Evolutionary conservation across 2,113 vertebrate genomes (phyloP).

Genomic region (Seriola rivoliana): DNA sequence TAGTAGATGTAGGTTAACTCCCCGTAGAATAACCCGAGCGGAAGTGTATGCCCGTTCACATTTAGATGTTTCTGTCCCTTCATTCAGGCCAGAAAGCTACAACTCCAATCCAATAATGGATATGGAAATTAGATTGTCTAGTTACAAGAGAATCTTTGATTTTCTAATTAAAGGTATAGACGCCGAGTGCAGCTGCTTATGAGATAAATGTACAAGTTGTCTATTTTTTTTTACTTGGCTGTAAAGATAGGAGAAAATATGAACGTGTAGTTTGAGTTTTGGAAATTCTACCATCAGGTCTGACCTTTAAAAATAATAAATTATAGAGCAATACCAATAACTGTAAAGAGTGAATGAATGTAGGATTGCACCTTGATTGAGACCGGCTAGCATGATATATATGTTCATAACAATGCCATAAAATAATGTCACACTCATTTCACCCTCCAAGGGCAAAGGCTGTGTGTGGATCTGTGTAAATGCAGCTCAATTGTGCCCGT

Average conservation of each 20-base stretch:
- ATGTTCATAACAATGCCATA: background rate
- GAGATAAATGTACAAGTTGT: background rate
- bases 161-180: slow-evolving; percentile 4
- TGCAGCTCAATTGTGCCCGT: background rate
- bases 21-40: slow-evolving; percentile 57
- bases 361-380: slow-evolving; percentile 2
- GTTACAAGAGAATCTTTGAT: slow-evolving; percentile 8
- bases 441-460: slow-evolving; percentile 44
- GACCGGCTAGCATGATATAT: slow-evolving; percentile 8
- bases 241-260: background rate
- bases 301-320: slow-evolving; percentile 4
- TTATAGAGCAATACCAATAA: background rate
- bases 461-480: background rate
- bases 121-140: slow-evolving; percentile 10
- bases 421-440: slow-evolving; percentile 23
- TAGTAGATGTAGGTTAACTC: slow-evolving; percentile 74
- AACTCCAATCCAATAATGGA: slow-evolving; percentile 20
- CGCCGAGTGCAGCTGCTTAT: background rate
- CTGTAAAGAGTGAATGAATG: background rate
- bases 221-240: background rate
- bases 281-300: background rate
- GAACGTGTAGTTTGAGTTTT: background rate
- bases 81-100: slow-evolving; percentile 46
- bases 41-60: slow-evolving; percentile 60
- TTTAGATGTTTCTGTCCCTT: slow-evolving; percentile 52